Base-by-base conservation (phyloP, 2,888 invertebrate genomes). In the Rhaphigaster nebulosa region DNA sequence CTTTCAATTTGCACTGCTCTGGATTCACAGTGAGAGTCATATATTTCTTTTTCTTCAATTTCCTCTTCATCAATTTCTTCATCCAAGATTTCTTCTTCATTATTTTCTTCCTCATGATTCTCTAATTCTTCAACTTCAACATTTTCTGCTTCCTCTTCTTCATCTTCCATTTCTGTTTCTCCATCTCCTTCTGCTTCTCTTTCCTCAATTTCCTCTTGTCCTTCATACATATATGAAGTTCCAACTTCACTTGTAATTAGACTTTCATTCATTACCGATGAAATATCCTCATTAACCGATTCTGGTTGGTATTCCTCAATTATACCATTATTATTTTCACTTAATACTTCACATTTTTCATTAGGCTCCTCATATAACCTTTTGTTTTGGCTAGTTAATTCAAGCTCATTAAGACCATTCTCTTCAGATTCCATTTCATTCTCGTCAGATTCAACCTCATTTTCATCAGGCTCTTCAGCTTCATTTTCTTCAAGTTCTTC, bases 121-220 rank as follows among this genome's bases (percentile, higher is more conserved):
- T 65, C 87, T 5, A 50, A 80, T 41, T 90, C 90, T 41, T 90
- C 90, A 34, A 87, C 45, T 54, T 56, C 87, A 56, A 54, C 54
- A n/a, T 34, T 26, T 89, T 34, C 50, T 52, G 26, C 52, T 52
- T 89, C 89, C n/a, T 41, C 84, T 84, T 84, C 84, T n/a, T 84
- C 84, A n/a, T 45, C 84, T 84, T 84, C 84, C 15, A 45, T 13
- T n/a, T 84, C 84, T 15, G 84, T 84, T 15, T 84, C 84, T 45
- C 45, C 45, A 13, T 70, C 89, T 12, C 45, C 89, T 29, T 45
- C n/a, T 26, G 41, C 65, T 50, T 50, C 50, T 29, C 76, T 45
- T n/a, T 65, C 65, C 5, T 60, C 65, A n/a, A 60, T 45, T n/a
- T 87, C 65, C 15, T 18, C 45, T 65, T 76, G 41, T 12, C 76